Percentiles rank a stretch among this genome's conserved stretches.
Conservation (phyloP, 2,113 vertebrate species). For the Hydropotes inermis region DNA sequence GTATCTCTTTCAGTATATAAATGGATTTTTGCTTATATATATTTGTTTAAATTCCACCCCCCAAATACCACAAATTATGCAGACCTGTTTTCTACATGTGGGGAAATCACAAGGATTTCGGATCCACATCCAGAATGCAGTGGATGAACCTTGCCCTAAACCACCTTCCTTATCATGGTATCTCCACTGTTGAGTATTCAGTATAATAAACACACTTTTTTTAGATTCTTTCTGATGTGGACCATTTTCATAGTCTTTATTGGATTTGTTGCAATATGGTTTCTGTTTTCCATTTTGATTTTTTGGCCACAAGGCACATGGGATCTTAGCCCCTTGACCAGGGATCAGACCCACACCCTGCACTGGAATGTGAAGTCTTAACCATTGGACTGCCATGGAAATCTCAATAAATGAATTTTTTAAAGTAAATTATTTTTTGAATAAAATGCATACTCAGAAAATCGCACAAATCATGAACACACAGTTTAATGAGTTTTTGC, state of each 20-base stretch:
- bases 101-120: background rate
- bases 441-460: background rate
- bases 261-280: background rate
- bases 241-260: background rate
- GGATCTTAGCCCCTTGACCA: background rate
- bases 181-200: background rate
- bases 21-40: background rate
- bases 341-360: background rate
- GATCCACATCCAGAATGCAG: background rate
- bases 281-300: background rate
- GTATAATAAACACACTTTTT: background rate
- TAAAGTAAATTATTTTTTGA: background rate
- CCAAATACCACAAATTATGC: background rate
- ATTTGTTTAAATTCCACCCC: background rate
- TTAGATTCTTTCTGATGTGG: background rate
- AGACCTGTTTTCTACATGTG: background rate
- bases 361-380: background rate
- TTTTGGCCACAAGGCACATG: background rate
- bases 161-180: background rate
- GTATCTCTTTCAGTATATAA: background rate
- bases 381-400: background rate
- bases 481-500: background rate
- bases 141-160: fast-evolving
- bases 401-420: background rate
- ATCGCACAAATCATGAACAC: background rate